Conservation (phyloP, 2,888 invertebrate genomes). For the Hipparchia sbordonii region DNA sequence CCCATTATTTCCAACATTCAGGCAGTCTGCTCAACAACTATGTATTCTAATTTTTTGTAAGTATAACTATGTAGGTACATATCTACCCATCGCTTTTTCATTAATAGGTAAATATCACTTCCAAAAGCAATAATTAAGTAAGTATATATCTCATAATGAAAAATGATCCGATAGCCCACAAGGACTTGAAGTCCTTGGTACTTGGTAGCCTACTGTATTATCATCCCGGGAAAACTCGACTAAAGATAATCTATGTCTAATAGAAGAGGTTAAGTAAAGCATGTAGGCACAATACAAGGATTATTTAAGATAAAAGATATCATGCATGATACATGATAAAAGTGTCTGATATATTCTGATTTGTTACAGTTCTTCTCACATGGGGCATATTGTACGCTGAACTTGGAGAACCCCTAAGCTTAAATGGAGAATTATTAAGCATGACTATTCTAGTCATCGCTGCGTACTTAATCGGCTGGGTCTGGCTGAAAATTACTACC, state of each 20-base stretch:
- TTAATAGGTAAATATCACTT: too few species aligned
- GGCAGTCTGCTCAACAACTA: slow-evolving; percentile 72
- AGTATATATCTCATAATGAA: too few species aligned
- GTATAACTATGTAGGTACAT: slow-evolving; percentile 40
- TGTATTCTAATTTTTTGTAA: slow-evolving; percentile 72
- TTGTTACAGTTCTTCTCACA: slow-evolving; percentile 79
- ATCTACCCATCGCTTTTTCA: too few species aligned
- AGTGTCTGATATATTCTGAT: background rate
- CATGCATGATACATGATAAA: too few species aligned
- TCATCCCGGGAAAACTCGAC: background rate
- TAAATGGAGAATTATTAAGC: slow-evolving; percentile 86
- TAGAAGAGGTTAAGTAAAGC: too few species aligned
- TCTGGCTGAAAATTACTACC: slow-evolving; percentile 85
- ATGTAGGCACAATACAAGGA: background rate
- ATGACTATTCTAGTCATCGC: slow-evolving; percentile 85
- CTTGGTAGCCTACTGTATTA: too few species aligned
- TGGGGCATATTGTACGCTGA: slow-evolving; percentile 88
- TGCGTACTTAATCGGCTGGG: slow-evolving; percentile 89
- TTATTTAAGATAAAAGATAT: too few species aligned
- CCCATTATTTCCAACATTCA: slow-evolving; percentile 87
- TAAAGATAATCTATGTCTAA: too few species aligned
- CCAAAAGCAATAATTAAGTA: too few species aligned
- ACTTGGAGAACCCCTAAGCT: slow-evolving; percentile 84
- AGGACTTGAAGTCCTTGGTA: too few species aligned
- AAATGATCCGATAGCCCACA: too few species aligned